A percentile compares a stretch with the other conserved stretches of the same genome.
Conservation (phyloP, 2,888 invertebrate genomes). For the Tubulanus polymorphus region DNA sequence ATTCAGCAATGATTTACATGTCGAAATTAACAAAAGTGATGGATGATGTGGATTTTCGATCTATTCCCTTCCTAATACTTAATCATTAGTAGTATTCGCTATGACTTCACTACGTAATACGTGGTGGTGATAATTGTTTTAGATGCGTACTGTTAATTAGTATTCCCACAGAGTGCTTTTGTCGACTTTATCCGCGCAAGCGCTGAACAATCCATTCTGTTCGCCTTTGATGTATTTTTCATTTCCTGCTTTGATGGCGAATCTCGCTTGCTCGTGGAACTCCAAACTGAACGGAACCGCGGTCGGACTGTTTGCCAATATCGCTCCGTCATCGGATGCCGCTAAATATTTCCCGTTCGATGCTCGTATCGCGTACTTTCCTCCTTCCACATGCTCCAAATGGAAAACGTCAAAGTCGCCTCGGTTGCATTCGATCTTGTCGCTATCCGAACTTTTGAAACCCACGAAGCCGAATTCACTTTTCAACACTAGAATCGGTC, state of each 20-base stretch:
- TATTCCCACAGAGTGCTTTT: constrained; percentile 27
- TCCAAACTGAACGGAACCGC: constrained; percentile 87
- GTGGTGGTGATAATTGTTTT: too few species aligned
- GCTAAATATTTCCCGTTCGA: constrained; percentile 93
- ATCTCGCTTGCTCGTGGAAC: constrained; percentile 85
- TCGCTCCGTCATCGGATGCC: constrained; percentile 74
- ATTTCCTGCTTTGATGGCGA: constrained; percentile 75
- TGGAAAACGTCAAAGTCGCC: constrained; percentile 89
- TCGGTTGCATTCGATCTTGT: constrained; percentile 86
- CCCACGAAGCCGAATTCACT: constrained; percentile 93
- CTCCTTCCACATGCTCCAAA: constrained; percentile 83
- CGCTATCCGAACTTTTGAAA: constrained; percentile 67
- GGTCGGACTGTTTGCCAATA: constrained; percentile 78
- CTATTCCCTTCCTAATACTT: too few species aligned
- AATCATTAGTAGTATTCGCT: too few species aligned
- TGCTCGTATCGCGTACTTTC: constrained; percentile 80
- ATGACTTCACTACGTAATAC: too few species aligned
- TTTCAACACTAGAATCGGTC: constrained; percentile 82
- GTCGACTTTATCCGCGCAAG: constrained; percentile 23
- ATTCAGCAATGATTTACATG: too few species aligned
- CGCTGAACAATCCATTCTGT: constrained; percentile 48
- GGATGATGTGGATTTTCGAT: too few species aligned
- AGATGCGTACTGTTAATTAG: too few species aligned
- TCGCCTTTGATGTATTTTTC: constrained; percentile 58
- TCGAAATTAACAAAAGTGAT: too few species aligned